Base-by-base conservation (phyloP, 2,797 vertebrate genomes). In the Brotogeris chrysoptera region DNA sequence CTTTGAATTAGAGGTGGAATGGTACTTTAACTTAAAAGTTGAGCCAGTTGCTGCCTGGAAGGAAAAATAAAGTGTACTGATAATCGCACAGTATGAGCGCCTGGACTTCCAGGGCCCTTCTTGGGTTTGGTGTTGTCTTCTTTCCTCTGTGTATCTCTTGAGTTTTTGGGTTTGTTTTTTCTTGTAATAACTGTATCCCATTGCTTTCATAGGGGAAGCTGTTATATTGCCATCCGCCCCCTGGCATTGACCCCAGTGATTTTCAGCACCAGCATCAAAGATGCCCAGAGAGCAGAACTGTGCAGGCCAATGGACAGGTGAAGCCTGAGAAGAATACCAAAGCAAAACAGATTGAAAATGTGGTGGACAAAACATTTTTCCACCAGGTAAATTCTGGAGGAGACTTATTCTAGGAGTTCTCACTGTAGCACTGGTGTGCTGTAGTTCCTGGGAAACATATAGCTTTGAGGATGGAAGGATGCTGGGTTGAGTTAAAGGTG, bases 361-460 rank as follows among this genome's bases (percentile, higher is more conserved):
- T 98, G 9, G 99, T 99, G 25, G 99, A 99, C 97, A 98, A 98
- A 97, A 98, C 97, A 8, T 99, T 99, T 97, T 99, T 99, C 95
- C 99, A 99, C 96, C 99, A 99, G 98, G 99, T 99, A 97, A 95
- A 60, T 95, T 90, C 81, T 64, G 18, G 47, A 63, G 55, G 41
- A 64, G 13, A 13, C 63, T 68, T 70, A 25, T 69, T 78, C 27
- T 21, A 9, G 30, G 34, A 41, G 10, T 34, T 86, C 46, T 69
- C 80, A 39, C 52, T 38, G 68, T 30, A 69, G 46, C 25, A 16
- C 23, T 82, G 18, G 4, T 16, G 25, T 80, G 39, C 52, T 38
- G 7, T 11, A 55, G 41, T 84, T 92, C 77, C 20, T 41, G 49
- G 16, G 32, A 59, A 78, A 71, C 32, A 53, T 8, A 38, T 10